phyloP scores from a whole-genome alignment of 2,113 vertebrate species.

The Paramormyrops kingsleyae region DNA sequence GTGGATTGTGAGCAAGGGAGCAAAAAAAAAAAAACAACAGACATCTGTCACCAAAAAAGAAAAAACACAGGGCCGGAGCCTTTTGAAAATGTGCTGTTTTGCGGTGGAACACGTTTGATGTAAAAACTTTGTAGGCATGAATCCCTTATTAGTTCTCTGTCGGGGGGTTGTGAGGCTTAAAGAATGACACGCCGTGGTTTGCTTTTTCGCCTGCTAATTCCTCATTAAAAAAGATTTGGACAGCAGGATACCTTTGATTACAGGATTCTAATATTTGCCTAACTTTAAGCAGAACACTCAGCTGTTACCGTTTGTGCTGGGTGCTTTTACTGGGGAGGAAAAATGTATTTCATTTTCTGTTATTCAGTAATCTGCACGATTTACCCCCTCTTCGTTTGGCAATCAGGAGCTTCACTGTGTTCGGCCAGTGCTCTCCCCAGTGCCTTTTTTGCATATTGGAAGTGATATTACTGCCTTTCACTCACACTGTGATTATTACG shows the following conservation, averaged over 20 bases:
- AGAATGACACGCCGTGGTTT: slow-evolving; percentile 38
- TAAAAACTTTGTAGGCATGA: slow-evolving; percentile 35
- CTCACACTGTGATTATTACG: not conserved
- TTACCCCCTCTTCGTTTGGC: not conserved
- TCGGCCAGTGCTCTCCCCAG: not conserved
- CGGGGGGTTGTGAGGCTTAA: slow-evolving; percentile 23
- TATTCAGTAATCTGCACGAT: not conserved
- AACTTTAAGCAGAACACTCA: slow-evolving; percentile 39
- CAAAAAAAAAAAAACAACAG: slow-evolving; percentile 17
- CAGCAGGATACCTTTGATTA: slow-evolving; percentile 55
- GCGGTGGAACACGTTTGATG: slow-evolving; percentile 38
- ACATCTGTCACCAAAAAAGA: slow-evolving; percentile 13
- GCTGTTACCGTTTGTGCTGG: slow-evolving; percentile 41
- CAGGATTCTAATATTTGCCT: slow-evolving; percentile 45
- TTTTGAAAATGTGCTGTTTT: slow-evolving; percentile 32
- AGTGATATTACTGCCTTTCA: slow-evolving; percentile 9
- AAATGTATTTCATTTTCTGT: slow-evolving; percentile 36
- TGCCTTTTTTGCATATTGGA: not conserved
- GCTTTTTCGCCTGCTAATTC: slow-evolving; percentile 50
- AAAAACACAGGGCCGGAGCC: slow-evolving; percentile 17
- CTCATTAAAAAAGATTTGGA: slow-evolving; percentile 50
- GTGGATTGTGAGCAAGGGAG: slow-evolving; percentile 19
- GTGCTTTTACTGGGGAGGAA: slow-evolving; percentile 21
- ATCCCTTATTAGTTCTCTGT: slow-evolving; percentile 37
- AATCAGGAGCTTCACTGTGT: not conserved